These are phyloP conservation scores for Megalops atlanticus DNA, from an alignment of 2,113 vertebrate species.

Conservation along the genomic window DNA sequence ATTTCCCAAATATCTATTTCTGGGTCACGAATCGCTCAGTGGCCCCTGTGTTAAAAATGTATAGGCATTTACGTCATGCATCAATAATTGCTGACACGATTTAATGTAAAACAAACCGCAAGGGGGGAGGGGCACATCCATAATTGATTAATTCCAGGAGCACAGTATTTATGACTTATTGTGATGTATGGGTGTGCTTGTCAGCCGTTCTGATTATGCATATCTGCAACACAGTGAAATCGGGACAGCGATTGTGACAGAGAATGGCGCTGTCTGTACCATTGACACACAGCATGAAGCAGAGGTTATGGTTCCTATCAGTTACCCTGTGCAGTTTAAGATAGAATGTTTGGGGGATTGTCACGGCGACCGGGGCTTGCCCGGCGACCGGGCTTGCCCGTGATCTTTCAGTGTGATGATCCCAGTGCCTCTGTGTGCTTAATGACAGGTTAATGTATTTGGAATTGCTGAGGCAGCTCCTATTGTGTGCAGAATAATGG, in stretches of 20 bases:
- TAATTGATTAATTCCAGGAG: constrained; percentile 71
- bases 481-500: constrained; percentile 39
- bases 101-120: constrained; percentile 67
- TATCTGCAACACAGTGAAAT: constrained; percentile 63
- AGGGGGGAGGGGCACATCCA: constrained; percentile 53
- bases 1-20: constrained; percentile 15
- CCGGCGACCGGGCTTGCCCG: constrained; percentile 58
- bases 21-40: constrained; percentile 37
- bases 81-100: constrained; percentile 75
- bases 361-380: constrained; percentile 61
- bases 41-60: constrained; percentile 48
- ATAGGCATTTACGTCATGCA: constrained; percentile 61
- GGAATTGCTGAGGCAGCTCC: constrained; percentile 47
- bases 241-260: constrained; percentile 71
- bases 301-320: constrained; percentile 68
- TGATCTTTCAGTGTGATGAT: constrained; percentile 58
- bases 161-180: constrained; percentile 75
- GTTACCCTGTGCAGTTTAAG: constrained; percentile 65
- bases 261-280: constrained; percentile 60
- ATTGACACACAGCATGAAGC: constrained; percentile 71
- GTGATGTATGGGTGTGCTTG: constrained; percentile 72
- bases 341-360: constrained; percentile 67
- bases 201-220: constrained; percentile 74
- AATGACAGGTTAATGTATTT: constrained; percentile 55
- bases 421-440: constrained; percentile 45